phyloP scores from a whole-genome alignment of 1,140 invertebrate genomes.

The Cepaea nemoralis region DNA sequence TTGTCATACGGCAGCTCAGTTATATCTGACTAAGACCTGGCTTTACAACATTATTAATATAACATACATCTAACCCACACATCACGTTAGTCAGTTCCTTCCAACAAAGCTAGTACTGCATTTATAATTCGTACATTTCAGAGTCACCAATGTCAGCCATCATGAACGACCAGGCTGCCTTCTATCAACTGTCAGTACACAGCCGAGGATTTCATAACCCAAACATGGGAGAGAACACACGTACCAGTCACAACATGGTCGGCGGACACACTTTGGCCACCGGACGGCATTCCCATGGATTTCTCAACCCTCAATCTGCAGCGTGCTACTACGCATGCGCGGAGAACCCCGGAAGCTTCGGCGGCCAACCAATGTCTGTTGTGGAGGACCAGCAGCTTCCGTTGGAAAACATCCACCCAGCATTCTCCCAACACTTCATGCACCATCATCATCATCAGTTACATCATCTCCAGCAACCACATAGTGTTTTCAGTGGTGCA shows the following conservation, averaged over 20 bases:
- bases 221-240: background rate
- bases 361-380: slow-evolving; percentile 66
- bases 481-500: too few species aligned
- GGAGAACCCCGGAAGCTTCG: slow-evolving; percentile 49
- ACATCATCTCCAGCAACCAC: slow-evolving; percentile 1
- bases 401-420: background rate
- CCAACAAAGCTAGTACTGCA: too few species aligned
- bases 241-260: background rate
- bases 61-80: too few species aligned
- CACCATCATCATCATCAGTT: slow-evolving; percentile 9
- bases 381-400: slow-evolving; percentile 57
- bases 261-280: background rate
- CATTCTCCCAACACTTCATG: slow-evolving; percentile 19
- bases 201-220: slow-evolving; percentile 12
- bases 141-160: background rate
- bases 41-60: too few species aligned
- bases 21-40: too few species aligned
- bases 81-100: too few species aligned
- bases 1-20: too few species aligned
- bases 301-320: slow-evolving; percentile 37
- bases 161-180: slow-evolving; percentile 23
- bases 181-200: slow-evolving; percentile 41
- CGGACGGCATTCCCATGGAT: background rate
- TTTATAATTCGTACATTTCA: background rate
- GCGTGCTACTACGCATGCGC: slow-evolving; percentile 52